Evolutionary conservation across 1,140 invertebrate genomes (phyloP), one percentile per base, ranked within the genome.

Genomic region (Drosophila kurseongensis): DNA sequence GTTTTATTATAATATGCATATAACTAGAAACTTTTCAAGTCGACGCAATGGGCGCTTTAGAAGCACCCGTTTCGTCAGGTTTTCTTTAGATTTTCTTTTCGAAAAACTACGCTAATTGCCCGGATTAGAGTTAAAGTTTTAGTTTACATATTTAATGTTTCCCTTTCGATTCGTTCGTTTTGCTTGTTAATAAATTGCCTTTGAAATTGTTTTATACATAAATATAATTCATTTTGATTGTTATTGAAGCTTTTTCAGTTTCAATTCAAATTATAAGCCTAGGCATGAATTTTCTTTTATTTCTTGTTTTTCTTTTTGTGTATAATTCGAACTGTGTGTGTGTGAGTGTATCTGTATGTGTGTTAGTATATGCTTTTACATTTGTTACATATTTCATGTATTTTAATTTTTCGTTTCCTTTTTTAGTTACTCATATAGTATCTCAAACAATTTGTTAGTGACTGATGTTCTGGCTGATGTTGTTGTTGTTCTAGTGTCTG

Each of bases 251-350:
- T 72, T 69, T 66, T 41, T 75, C 71, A 54, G 56, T 83, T 74
- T 71, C 74, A 80, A 80, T 78, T 78, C 42, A 90, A 90, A 85
- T 90, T 72, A 90, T 77, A 90, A 85, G 76, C 80, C 79, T 89
- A 90, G 73, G 77, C 75, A 74, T 79, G 52, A 71, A 52, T 55
- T 73, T 66, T 47, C 55, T 50, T 36, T 38, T 41, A 44, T 57
- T 65, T 51, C 23, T 68, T 52, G 23, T 23, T 16, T 65, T 58
- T 35, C 18, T 42, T 48, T 41, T 60, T 90, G 85, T 89, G 85
- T 84, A 90, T 90, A 80, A 85, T 90, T 90, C 85, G 80, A 85
- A 79, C 78, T 65, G 73, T 66, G 61, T 84, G 54, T 74, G 38
- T 69, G 48, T 41, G 47, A 54, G 42, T 73, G 62, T 63, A 50